phyloP scores from a whole-genome alignment of 2,888 invertebrate genomes.

The Tupiocoris notatus region DNA sequence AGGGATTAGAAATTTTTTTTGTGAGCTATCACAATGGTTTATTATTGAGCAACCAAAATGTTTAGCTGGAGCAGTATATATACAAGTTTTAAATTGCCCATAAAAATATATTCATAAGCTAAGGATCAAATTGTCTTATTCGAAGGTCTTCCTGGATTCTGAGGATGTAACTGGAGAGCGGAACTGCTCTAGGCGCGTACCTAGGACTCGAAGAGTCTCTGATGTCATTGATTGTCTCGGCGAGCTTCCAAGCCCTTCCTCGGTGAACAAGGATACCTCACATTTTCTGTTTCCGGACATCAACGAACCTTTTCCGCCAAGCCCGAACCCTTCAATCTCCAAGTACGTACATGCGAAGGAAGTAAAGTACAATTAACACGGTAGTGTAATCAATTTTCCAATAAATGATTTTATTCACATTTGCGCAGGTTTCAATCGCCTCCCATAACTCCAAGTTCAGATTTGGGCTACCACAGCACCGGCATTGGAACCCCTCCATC shows the following conservation, averaged over 20 bases:
- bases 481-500: slow-evolving; percentile 47
- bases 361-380: no score
- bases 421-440: slow-evolving; percentile 36
- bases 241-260: slow-evolving; percentile 39
- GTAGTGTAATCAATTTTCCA: no score
- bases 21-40: no score
- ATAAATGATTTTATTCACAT: no score
- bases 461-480: slow-evolving; percentile 48
- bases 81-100: no score
- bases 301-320: slow-evolving; percentile 29
- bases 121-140: no score
- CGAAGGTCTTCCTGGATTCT: slow-evolving; percentile 48
- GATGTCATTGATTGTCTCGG: slow-evolving; percentile 51
- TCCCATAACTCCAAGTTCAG: slow-evolving; percentile 45
- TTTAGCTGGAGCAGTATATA: no score
- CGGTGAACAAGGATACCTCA: slow-evolving; percentile 38
- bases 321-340: slow-evolving; percentile 31
- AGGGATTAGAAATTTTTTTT: no score
- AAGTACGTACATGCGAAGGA: no score
- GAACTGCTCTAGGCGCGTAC: slow-evolving; percentile 36
- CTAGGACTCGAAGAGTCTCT: slow-evolving; percentile 48
- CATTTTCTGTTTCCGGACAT: slow-evolving; percentile 39
- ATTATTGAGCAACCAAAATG: no score
- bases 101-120: no score
- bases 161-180: slow-evolving; percentile 43